Conservation (phyloP, 2,797 vertebrate genomes). For the Australoheros facetus region DNA sequence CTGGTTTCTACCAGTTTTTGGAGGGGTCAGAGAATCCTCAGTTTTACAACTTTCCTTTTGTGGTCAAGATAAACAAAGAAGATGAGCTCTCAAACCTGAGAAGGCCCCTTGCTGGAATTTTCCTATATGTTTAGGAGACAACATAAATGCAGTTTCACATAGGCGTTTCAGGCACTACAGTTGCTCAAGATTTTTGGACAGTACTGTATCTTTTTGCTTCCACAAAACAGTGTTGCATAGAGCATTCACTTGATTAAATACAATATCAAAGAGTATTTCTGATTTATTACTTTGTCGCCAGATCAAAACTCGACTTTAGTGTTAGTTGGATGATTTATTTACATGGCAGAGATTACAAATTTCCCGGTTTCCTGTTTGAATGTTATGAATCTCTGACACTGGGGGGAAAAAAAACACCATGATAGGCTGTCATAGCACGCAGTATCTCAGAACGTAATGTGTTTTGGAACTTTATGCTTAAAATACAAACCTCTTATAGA, state of each 20-base stretch:
- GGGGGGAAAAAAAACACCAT: background rate
- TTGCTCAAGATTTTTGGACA: background rate
- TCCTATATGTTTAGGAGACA: too few relatives aligned
- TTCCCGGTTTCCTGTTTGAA: background rate
- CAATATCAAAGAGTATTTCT: background rate
- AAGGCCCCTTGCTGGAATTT: too few relatives aligned
- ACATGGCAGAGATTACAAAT: constrained; percentile 1
- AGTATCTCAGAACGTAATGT: background rate
- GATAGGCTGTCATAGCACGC: fast-evolving
- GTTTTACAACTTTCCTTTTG: too few relatives aligned
- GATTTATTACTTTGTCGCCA: background rate
- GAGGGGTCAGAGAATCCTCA: too few relatives aligned
- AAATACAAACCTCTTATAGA: background rate
- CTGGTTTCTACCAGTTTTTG: too few relatives aligned
- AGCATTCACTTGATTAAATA: background rate
- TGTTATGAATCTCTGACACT: background rate
- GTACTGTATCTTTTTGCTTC: background rate
- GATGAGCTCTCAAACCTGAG: too few relatives aligned
- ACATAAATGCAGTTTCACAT: too few relatives aligned
- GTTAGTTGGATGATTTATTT: constrained; percentile 6
- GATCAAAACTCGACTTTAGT: background rate
- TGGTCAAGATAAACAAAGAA: too few relatives aligned
- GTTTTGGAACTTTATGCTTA: background rate
- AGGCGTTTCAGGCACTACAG: too few relatives aligned
- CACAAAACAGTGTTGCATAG: background rate